phyloP scores from a whole-genome alignment of 2,888 invertebrate genomes.

The Eristalis arbustorum region DNA sequence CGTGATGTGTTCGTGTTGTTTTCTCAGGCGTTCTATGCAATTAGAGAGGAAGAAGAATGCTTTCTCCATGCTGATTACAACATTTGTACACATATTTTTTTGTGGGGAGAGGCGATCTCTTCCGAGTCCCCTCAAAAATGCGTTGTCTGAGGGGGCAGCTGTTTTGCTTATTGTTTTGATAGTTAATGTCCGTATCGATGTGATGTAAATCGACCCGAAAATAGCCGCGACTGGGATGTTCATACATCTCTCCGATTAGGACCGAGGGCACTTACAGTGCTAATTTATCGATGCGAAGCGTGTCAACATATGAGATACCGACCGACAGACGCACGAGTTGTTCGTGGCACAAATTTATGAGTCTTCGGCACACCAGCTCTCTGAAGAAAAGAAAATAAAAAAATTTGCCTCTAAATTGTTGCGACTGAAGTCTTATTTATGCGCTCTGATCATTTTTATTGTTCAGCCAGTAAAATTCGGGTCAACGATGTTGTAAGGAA shows the following conservation, averaged over 20 bases:
- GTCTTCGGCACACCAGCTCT: background rate
- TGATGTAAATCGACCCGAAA: background rate
- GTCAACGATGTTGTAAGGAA: slow-evolving; percentile 1
- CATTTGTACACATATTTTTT: slow-evolving; percentile 8
- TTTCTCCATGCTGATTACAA: slow-evolving; percentile 42
- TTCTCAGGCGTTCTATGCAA: slow-evolving; percentile 61
- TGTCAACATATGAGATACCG: slow-evolving; percentile 22
- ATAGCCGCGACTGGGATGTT: slow-evolving; percentile 23
- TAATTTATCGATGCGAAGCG: slow-evolving; percentile 12
- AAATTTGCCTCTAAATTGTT: background rate
- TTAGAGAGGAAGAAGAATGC: slow-evolving; percentile 18
- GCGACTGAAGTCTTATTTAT: slow-evolving; percentile 37
- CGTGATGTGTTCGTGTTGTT: slow-evolving; percentile 30
- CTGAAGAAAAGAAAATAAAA: too few relatives aligned
- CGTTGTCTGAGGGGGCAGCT: slow-evolving; percentile 8
- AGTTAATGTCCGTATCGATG: slow-evolving; percentile 32
- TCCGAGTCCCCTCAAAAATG: too few relatives aligned
- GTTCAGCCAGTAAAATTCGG: slow-evolving; percentile 23
- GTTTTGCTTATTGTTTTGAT: slow-evolving; percentile 50
- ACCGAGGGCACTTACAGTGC: slow-evolving; percentile 31
- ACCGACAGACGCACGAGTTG: slow-evolving; percentile 34
- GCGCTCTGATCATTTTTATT: background rate
- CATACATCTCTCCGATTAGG: background rate
- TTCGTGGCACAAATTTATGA: slow-evolving; percentile 39
- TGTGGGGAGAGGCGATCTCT: slow-evolving; percentile 5